A percentile compares a stretch with the other conserved stretches of the same genome.
phyloP scores from a whole-genome alignment of 2,888 invertebrate species.

The Tachina lurida region DNA sequence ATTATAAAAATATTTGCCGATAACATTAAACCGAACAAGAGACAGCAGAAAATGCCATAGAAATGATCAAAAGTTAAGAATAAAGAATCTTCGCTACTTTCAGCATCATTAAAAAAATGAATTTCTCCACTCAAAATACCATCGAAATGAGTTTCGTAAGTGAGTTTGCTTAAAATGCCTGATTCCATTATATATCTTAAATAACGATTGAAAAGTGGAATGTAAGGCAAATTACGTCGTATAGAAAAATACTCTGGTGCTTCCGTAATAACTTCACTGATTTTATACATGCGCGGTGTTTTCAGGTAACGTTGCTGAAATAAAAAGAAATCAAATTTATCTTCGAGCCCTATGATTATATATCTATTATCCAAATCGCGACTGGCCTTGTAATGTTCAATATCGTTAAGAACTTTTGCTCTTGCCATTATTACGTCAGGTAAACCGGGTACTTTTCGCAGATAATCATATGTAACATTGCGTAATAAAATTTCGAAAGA shows the following conservation, averaged over 20 bases:
- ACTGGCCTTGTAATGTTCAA: accelerated
- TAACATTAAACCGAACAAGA: not conserved
- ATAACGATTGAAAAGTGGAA: slow-evolving; percentile 28
- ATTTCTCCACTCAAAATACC: slow-evolving; percentile 42
- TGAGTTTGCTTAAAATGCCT: slow-evolving; percentile 6
- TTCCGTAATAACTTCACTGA: not conserved
- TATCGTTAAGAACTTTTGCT: not conserved
- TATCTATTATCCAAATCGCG: not conserved
- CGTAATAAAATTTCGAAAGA: not conserved
- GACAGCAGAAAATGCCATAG: not conserved
- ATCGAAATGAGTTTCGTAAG: not conserved
- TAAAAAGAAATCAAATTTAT: slow-evolving; percentile 24
- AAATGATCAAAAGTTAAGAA: not conserved
- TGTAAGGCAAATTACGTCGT: slow-evolving; percentile 19
- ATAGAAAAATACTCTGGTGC: not conserved
- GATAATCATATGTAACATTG: not conserved
- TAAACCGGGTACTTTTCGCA: not conserved
- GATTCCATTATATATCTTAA: slow-evolving; percentile 16
- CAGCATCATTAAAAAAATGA: not conserved
- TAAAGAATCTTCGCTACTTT: not conserved
- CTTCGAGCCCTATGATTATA: not conserved
- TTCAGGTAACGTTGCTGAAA: slow-evolving; percentile 49
- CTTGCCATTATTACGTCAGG: not conserved
- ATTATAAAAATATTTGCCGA: not conserved
- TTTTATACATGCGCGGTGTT: slow-evolving; percentile 28